These are phyloP conservation scores for Platerodrilus igneus DNA, from an alignment of 2,888 invertebrate species.

Conservation along the genomic window DNA sequence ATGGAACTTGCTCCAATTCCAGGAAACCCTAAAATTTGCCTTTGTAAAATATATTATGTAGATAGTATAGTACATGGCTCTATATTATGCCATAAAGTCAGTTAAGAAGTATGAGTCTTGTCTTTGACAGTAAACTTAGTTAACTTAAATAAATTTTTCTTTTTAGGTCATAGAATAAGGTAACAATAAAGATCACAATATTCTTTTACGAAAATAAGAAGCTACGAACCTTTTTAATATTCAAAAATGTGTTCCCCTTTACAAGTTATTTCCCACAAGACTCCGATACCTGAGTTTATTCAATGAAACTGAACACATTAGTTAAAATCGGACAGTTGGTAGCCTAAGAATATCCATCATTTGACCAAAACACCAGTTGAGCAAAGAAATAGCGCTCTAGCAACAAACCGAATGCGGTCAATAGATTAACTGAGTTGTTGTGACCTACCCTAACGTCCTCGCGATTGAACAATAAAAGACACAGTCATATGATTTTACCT, in stretches of 20 bases:
- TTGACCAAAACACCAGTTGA: slow-evolving; percentile 43
- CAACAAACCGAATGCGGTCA: slow-evolving; percentile 15
- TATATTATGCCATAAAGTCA: too few relatives aligned
- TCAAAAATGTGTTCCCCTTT: slow-evolving; percentile 6
- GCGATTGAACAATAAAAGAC: slow-evolving; percentile 38
- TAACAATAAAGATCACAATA: too few relatives aligned
- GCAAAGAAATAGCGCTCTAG: slow-evolving; percentile 23
- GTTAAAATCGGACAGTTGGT: slow-evolving; percentile 44
- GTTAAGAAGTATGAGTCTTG: too few relatives aligned
- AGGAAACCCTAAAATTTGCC: too few relatives aligned
- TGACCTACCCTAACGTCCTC: slow-evolving; percentile 44
- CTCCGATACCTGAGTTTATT: slow-evolving; percentile 32
- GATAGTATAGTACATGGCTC: too few relatives aligned
- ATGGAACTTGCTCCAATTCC: too few relatives aligned
- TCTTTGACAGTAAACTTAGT: too few relatives aligned
- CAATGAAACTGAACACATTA: slow-evolving; percentile 40
- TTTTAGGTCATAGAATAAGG: too few relatives aligned
- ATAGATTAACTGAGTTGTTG: slow-evolving; percentile 32
- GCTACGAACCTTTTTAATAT: slow-evolving; percentile 12
- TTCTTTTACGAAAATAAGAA: slow-evolving; percentile 6
- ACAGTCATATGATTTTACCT: slow-evolving; percentile 36
- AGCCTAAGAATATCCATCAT: slow-evolving; percentile 44
- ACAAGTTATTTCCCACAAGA: slow-evolving; percentile 30
- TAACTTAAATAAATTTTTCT: too few relatives aligned
- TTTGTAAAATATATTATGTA: too few relatives aligned